Evolutionary conservation across 2,888 invertebrate species (phyloP).

Genomic region (Heteromyza rotundicornis): DNA sequence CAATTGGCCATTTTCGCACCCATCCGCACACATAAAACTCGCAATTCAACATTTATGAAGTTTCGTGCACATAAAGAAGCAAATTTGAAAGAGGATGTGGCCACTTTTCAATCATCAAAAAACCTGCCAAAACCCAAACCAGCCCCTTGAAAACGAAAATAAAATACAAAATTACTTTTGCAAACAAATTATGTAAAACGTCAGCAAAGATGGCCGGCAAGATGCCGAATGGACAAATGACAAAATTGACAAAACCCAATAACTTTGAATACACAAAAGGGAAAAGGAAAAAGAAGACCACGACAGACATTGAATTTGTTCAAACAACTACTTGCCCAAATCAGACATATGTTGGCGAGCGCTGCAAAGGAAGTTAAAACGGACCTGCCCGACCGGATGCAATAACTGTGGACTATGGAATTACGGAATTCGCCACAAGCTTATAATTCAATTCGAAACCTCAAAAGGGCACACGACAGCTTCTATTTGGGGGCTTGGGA

Average conservation of each 20-base stretch:
- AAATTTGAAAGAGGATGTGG: constrained; percentile 23
- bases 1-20: not conserved
- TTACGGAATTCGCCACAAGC: constrained; percentile 13
- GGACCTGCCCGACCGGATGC: not conserved
- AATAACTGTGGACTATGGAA: not conserved
- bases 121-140: not conserved
- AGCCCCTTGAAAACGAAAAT: not conserved
- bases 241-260: constrained; percentile 7
- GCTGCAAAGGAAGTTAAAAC: not conserved
- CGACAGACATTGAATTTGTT: no score
- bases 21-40: not conserved
- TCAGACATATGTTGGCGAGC: not conserved
- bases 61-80: constrained; percentile 10
- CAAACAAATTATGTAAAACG: constrained; percentile 9
- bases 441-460: constrained; percentile 17
- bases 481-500: no score
- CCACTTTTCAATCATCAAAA: constrained; percentile 16
- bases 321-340: no score
- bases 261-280: not conserved
- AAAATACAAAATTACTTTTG: not conserved
- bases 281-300: not conserved
- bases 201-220: not conserved
- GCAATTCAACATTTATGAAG: not conserved
- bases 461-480: not conserved
- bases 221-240: not conserved